Conservation (phyloP, 2,113 vertebrate species). For the Rhabdornis inornatus region DNA sequence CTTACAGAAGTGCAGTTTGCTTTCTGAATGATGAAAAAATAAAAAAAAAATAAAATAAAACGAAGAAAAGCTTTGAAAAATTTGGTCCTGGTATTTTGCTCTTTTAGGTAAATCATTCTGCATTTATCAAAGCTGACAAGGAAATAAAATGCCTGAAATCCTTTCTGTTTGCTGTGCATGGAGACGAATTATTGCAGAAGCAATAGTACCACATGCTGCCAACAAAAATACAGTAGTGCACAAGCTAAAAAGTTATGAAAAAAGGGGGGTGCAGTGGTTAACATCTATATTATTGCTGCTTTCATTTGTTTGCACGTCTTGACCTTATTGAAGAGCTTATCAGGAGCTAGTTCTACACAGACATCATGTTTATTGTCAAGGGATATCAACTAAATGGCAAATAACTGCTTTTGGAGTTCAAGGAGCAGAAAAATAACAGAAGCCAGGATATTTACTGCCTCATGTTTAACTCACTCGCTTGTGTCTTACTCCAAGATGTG, state of each 20-base stretch:
- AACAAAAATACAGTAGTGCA: slow-evolving; percentile 39
- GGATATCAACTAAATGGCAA: slow-evolving; percentile 58
- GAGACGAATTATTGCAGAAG: slow-evolving; percentile 50
- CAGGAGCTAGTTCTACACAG: slow-evolving; percentile 32
- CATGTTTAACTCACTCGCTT: neutral
- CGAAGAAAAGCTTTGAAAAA: slow-evolving; percentile 37
- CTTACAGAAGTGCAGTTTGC: slow-evolving; percentile 49
- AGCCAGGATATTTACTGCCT: slow-evolving; percentile 37
- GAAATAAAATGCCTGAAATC: slow-evolving; percentile 70
- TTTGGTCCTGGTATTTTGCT: slow-evolving; percentile 55
- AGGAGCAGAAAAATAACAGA: slow-evolving; percentile 46
- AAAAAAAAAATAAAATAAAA: neutral
- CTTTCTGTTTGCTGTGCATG: slow-evolving; percentile 46
- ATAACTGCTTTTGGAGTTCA: slow-evolving; percentile 54
- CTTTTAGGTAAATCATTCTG: slow-evolving; percentile 64
- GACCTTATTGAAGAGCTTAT: slow-evolving; percentile 53
- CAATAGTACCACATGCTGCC: slow-evolving; percentile 26
- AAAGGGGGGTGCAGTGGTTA: slow-evolving; percentile 14
- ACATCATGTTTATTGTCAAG: slow-evolving; percentile 42
- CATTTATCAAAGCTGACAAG: slow-evolving; percentile 65
- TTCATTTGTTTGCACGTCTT: slow-evolving; percentile 40
- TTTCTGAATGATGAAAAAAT: slow-evolving; percentile 15
- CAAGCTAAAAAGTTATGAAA: neutral
- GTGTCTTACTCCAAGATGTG: neutral
- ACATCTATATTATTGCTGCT: slow-evolving; percentile 55